These are phyloP conservation scores for Microcebus tavaratra DNA, from an alignment of 2,113 vertebrate genomes.

Conservation along the genomic window DNA sequence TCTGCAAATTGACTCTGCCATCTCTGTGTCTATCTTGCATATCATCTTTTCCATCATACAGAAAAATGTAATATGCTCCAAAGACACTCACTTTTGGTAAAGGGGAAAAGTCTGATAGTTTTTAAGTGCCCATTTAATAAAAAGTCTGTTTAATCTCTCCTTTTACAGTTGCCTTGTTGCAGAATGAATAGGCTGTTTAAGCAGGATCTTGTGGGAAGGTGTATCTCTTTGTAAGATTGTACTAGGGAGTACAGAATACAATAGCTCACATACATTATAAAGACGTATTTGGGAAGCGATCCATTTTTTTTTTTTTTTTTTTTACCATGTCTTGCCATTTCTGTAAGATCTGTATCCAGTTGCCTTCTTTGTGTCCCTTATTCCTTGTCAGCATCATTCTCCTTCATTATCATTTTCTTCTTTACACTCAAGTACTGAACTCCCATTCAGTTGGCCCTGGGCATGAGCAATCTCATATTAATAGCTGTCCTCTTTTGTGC, in stretches of 20 bases:
- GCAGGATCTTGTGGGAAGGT: neutral
- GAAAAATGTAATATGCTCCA: neutral
- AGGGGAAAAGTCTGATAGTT: neutral
- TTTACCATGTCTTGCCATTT: neutral
- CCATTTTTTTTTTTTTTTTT: neutral
- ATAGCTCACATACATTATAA: neutral
- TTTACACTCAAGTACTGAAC: neutral
- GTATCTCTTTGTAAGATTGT: neutral
- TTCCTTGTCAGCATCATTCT: neutral
- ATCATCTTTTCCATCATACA: neutral
- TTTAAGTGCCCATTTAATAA: neutral
- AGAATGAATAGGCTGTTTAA: neutral
- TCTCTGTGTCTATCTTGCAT: neutral
- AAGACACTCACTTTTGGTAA: neutral
- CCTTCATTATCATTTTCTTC: neutral
- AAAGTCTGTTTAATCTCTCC: neutral
- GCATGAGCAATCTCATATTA: neutral
- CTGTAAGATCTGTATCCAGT: neutral
- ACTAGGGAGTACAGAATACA: neutral
- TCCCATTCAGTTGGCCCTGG: neutral
- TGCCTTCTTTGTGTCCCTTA: neutral
- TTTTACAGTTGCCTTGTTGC: neutral
- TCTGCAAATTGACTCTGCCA: neutral
- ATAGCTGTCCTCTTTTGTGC: neutral
- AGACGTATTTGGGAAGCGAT: neutral